These are phyloP conservation scores for Leptobrachium ailaonicum DNA, from an alignment of 2,113 vertebrate species.

Conservation along the genomic window DNA sequence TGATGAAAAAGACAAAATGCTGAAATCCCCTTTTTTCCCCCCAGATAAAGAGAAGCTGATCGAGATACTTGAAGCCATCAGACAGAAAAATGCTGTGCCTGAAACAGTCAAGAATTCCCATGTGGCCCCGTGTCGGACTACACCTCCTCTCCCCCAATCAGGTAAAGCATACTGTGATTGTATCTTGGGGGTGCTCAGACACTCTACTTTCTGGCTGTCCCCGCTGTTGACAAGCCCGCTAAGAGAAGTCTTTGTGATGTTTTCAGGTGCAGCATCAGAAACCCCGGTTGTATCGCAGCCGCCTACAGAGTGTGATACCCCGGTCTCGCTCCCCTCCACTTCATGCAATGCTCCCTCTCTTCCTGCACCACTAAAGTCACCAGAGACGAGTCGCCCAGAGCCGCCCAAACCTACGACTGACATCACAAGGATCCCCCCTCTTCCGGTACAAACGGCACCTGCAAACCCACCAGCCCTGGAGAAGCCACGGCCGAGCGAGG, in stretches of 20 bases:
- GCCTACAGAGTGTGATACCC: slow-evolving; percentile 73
- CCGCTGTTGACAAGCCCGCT: too few species aligned
- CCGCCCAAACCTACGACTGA: slow-evolving; percentile 70
- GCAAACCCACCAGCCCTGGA: slow-evolving; percentile 57
- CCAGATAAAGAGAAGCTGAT: slow-evolving; percentile 90
- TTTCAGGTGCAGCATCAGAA: slow-evolving; percentile 13
- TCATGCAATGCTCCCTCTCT: slow-evolving; percentile 63
- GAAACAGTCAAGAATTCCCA: slow-evolving; percentile 67
- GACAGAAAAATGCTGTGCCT: slow-evolving; percentile 84
- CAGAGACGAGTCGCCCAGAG: slow-evolving; percentile 70
- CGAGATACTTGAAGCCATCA: slow-evolving; percentile 90
- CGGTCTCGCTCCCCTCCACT: slow-evolving; percentile 45
- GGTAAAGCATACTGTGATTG: slow-evolving; percentile 68
- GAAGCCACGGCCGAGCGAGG: slow-evolving; percentile 76
- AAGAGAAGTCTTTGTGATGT: neutral
- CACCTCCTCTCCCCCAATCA: slow-evolving; percentile 58
- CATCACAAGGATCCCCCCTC: slow-evolving; percentile 58
- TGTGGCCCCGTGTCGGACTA: slow-evolving; percentile 43
- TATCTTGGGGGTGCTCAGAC: too few species aligned
- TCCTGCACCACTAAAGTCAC: slow-evolving; percentile 63
- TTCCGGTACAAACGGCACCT: slow-evolving; percentile 57
- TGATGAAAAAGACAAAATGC: too few species aligned
- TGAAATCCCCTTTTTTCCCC: too few species aligned
- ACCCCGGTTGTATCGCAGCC: slow-evolving; percentile 50
- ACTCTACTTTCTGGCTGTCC: too few species aligned